Evolutionary conservation across 1,140 invertebrate genomes (phyloP).

Genomic region (Ganaspis sp.): DNA sequence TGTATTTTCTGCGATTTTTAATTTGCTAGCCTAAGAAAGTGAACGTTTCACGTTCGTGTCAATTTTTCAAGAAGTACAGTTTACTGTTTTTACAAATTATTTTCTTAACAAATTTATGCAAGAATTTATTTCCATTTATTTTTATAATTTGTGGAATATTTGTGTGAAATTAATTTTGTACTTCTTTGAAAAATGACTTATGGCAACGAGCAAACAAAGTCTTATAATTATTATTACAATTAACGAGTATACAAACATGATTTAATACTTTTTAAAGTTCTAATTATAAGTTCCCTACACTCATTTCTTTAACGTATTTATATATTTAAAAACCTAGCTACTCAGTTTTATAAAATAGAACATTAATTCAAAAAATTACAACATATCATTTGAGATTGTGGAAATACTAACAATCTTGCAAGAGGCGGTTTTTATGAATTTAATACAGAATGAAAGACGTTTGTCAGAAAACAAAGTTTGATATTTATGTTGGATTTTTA

Average conservation of each 20-base stretch:
- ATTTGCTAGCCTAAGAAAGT: slow-evolving; percentile 33
- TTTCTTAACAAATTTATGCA: background rate
- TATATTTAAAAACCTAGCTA: slow-evolving; percentile 20
- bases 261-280: slow-evolving; percentile 8
- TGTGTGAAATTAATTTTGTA: background rate
- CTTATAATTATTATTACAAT: background rate
- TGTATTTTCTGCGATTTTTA: slow-evolving; percentile 36
- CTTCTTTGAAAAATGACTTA: background rate
- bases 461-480: too few species aligned
- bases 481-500: too few species aligned
- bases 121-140: background rate
- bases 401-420: background rate
- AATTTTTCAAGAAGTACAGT: background rate
- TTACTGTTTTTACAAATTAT: background rate
- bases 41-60: background rate
- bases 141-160: too few species aligned
- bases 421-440: background rate
- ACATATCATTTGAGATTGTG: background rate
- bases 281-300: background rate
- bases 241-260: slow-evolving; percentile 22
- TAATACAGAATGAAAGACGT: too few species aligned
- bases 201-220: background rate
- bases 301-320: background rate
- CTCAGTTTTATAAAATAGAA: background rate
- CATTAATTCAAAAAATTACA: background rate